A percentile compares a stretch with the other conserved stretches of the same genome.
These are phyloP conservation scores for Drosophila albomicans DNA, from an alignment of 1,140 invertebrate species.

Conservation along the genomic window DNA sequence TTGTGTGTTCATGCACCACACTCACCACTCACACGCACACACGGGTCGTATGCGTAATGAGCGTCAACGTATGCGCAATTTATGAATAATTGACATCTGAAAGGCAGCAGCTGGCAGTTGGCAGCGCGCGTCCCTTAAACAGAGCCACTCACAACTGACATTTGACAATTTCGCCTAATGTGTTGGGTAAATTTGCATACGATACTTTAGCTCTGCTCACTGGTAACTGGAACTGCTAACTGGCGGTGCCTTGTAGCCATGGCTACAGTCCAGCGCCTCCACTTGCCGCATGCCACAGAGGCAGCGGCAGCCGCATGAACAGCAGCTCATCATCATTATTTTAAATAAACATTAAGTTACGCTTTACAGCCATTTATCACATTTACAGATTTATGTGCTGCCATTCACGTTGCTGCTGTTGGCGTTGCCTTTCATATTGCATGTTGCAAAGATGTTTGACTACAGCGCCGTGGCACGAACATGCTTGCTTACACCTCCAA, in stretches of 20 bases:
- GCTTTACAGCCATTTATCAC: slow-evolving; percentile 80
- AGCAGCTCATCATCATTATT: slow-evolving; percentile 79
- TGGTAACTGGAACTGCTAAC: no score
- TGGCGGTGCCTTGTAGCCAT: neutral
- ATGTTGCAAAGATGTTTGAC: slow-evolving; percentile 40
- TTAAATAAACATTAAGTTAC: slow-evolving; percentile 78
- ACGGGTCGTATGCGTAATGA: slow-evolving; percentile 72
- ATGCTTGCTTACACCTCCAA: neutral
- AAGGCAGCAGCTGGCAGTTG: slow-evolving; percentile 56
- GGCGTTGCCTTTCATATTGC: slow-evolving; percentile 20
- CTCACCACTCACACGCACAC: neutral
- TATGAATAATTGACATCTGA: slow-evolving; percentile 76
- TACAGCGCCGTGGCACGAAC: neutral
- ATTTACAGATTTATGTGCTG: slow-evolving; percentile 75
- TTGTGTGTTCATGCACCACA: slow-evolving; percentile 20
- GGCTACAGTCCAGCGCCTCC: neutral
- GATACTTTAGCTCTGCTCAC: neutral
- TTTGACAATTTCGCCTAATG: slow-evolving; percentile 52
- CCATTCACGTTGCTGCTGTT: slow-evolving; percentile 52
- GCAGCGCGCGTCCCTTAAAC: slow-evolving; percentile 15
- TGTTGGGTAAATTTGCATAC: slow-evolving; percentile 65
- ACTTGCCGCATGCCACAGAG: neutral
- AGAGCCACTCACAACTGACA: slow-evolving; percentile 42
- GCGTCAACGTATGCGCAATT: slow-evolving; percentile 71
- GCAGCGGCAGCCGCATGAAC: slow-evolving; percentile 38